phyloP scores from a whole-genome alignment of 2,113 vertebrate genomes.

The Girardinichthys multiradiatus region DNA sequence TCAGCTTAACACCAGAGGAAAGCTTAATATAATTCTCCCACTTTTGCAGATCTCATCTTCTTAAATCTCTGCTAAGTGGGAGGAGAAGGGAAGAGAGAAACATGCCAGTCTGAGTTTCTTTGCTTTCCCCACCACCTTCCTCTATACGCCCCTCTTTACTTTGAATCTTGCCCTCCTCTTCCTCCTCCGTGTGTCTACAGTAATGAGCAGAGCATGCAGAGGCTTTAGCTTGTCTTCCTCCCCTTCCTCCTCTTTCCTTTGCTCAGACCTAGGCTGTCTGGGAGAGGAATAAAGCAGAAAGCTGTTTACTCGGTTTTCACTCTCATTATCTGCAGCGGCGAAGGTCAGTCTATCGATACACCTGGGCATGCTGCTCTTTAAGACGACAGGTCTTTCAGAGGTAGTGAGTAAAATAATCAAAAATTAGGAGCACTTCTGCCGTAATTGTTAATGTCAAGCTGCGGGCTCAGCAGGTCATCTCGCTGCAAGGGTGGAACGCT shows the following conservation, averaged over 20 bases:
- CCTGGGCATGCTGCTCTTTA: conserved; percentile 24
- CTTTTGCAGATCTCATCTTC: conserved; percentile 56
- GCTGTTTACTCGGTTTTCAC: conserved; percentile 57
- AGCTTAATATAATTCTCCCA: conserved; percentile 53
- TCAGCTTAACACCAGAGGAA: conserved; percentile 49
- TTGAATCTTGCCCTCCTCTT: background rate
- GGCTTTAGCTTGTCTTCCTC: conserved; percentile 20
- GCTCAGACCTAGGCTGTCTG: conserved; percentile 16
- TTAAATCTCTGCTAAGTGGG: conserved; percentile 53
- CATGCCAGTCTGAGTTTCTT: background rate
- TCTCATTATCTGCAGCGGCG: conserved; percentile 56
- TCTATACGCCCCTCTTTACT: conserved; percentile 1
- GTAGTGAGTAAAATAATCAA: conserved; percentile 16
- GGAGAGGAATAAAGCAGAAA: conserved; percentile 28
- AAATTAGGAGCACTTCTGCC: conserved; percentile 34
- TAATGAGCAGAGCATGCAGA: conserved; percentile 34
- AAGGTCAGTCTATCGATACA: conserved; percentile 61
- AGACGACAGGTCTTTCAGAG: conserved; percentile 34
- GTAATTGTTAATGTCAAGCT: conserved; percentile 51
- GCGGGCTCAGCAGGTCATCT: conserved; percentile 25
- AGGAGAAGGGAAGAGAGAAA: conserved; percentile 19
- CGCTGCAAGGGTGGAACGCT: conserved; percentile 19
- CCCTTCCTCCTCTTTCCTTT: conserved; percentile 9
- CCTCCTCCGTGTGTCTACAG: conserved; percentile 4
- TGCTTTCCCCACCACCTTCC: background rate